Base-by-base conservation (phyloP, 2,113 vertebrate species). In the Microcebus lehilahytsara region DNA sequence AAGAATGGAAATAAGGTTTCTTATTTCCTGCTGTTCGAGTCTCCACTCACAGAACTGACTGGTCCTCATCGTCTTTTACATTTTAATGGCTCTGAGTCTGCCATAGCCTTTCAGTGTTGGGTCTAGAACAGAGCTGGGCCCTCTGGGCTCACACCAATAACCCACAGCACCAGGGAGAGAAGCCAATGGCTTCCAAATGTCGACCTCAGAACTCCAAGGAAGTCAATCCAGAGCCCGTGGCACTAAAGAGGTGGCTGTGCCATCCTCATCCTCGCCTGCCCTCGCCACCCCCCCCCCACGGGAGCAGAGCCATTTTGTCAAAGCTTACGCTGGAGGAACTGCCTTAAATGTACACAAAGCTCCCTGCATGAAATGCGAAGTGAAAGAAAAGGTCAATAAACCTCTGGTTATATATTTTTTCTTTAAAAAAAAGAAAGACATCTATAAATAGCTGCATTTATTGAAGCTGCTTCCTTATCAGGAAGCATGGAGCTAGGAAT, bases 391-490 rank as follows among this genome's bases (percentile, higher is more conserved):
- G 86, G 92, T 97, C 98, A 98, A 98, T 97, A 98, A 93, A 97
- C 96, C 94, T 97, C 92, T 97, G 62, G 56, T 98, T 97, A 95
- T 96, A 60, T 97, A 97, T 97, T 49, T 78, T 91, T 93, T 92
- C 62, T 23, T 62, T 49, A 58, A 92, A 58, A 60, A 98, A 97
- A 85, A 96, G 96, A 97, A 97, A 97, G 94, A 75, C 56, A 96
- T 95, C 98, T 99, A 99, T 98, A 99, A 98, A 98, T 98, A 99
- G 98, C 97, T 98, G 85, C 98, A 96, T 98, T 98, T 98, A 98
- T 98, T 98, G 97, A 96, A 98, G 97, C 93, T 56, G 75, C 96
- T 98, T 99, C 99, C 98, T 99, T 98, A 99, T 99, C 98, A 98
- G 98, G 99, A 99, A 98, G 97, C 97, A 97, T 81, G 96, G 96